Percentiles rank a stretch among this genome's conserved stretches.
Conservation (phyloP, 2,888 invertebrate genomes). For the Taphrorychus bicolor region DNA sequence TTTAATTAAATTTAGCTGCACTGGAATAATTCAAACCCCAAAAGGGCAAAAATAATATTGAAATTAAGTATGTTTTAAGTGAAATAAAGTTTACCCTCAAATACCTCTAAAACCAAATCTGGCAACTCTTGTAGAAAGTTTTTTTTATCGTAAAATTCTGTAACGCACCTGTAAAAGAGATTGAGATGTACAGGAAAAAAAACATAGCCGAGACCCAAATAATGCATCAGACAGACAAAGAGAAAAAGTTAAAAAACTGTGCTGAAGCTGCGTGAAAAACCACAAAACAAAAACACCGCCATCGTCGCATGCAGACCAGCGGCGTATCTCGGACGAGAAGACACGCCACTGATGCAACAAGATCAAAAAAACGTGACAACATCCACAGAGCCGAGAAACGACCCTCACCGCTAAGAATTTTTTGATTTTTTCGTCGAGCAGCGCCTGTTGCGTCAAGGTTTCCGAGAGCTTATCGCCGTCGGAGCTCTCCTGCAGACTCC, state of each 20-base stretch:
- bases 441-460: slow-evolving; percentile 82
- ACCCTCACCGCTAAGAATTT: slow-evolving; percentile 89
- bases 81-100: too few relatives aligned
- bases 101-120: background rate
- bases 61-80: too few relatives aligned
- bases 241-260: slow-evolving; percentile 44
- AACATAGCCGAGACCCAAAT: background rate
- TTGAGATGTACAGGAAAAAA: background rate
- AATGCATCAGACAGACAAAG: slow-evolving; percentile 1
- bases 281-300: slow-evolving; percentile 53
- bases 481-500: slow-evolving; percentile 34
- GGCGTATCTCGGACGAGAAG: background rate
- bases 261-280: slow-evolving; percentile 59
- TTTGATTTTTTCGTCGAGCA: slow-evolving; percentile 92
- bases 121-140: background rate
- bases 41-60: too few relatives aligned
- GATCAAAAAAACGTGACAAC: background rate
- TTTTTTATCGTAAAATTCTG: background rate
- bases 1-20: too few relatives aligned
- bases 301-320: slow-evolving; percentile 17
- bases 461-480: slow-evolving; percentile 65
- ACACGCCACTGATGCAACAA: slow-evolving; percentile 2
- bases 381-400: slow-evolving; percentile 5
- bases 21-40: too few relatives aligned
- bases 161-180: background rate